Percentiles rank a stretch among this genome's conserved stretches.
These are phyloP conservation scores for Emydocephalus ijimae DNA, from an alignment of 2,113 vertebrate species.

Conservation along the genomic window DNA sequence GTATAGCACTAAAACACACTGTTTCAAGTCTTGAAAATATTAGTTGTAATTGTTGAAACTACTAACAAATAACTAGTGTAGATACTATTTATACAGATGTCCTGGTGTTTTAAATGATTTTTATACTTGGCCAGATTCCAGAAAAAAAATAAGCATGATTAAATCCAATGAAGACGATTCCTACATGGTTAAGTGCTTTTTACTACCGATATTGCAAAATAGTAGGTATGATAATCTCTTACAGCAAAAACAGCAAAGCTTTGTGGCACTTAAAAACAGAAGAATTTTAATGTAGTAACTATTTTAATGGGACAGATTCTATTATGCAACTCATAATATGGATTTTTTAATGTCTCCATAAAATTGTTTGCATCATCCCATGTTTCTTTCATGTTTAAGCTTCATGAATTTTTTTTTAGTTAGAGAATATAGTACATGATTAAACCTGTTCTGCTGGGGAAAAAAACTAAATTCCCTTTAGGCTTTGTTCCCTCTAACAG, in stretches of 20 bases:
- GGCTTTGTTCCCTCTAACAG: not conserved
- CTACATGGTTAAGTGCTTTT: not conserved
- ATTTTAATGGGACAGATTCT: not conserved
- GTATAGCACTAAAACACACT: not conserved
- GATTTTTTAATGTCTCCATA: not conserved
- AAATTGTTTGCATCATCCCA: not conserved
- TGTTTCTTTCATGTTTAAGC: not conserved
- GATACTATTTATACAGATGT: not conserved
- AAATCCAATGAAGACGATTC: not conserved
- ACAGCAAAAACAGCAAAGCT: not conserved
- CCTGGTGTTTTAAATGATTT: not conserved
- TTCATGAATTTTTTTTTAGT: not conserved
- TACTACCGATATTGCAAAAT: not conserved
- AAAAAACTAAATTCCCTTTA: not conserved
- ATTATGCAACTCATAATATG: not conserved
- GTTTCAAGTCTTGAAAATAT: not conserved
- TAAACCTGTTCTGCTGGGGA: not conserved
- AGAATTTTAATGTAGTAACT: not conserved
- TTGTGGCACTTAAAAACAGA: not conserved
- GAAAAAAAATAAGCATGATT: not conserved
- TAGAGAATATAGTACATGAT: not conserved
- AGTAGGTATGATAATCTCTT: not conserved
- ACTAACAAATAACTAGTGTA: not conserved
- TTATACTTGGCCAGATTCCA: not conserved
- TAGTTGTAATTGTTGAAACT: not conserved